Conservation (phyloP, 2,113 vertebrate species). For the Vanacampus margaritifer region DNA sequence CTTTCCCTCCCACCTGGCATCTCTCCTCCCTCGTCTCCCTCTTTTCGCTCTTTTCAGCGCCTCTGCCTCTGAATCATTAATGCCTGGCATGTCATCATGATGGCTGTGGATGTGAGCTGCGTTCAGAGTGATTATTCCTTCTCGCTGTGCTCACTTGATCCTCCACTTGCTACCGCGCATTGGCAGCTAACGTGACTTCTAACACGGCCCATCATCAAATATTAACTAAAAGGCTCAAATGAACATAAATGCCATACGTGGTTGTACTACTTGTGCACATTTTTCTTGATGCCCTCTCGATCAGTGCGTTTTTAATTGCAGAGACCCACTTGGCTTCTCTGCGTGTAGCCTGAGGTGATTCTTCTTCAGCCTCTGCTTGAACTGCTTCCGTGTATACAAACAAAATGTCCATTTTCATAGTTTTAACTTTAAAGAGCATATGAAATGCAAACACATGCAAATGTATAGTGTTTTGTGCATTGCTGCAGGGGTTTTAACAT, state of each 20-base stretch:
- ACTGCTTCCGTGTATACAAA: no score
- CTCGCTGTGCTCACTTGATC: conserved; percentile 59
- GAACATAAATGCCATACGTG: conserved; percentile 44
- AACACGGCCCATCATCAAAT: conserved; percentile 52
- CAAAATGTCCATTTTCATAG: neutral
- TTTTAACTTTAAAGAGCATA: neutral
- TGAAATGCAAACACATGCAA: neutral
- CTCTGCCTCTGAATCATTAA: conserved; percentile 60
- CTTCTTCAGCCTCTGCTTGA: neutral
- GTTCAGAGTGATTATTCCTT: conserved; percentile 58
- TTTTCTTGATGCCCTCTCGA: neutral
- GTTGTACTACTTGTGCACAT: conserved; percentile 15
- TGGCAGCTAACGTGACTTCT: conserved; percentile 41
- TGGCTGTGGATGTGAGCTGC: conserved; percentile 63
- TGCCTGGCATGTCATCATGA: conserved; percentile 68
- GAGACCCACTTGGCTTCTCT: neutral
- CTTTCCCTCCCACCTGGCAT: conserved; percentile 48
- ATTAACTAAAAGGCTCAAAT: conserved; percentile 47
- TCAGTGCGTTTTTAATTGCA: conserved; percentile 5
- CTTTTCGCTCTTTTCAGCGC: conserved; percentile 46
- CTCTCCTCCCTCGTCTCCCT: conserved; percentile 37
- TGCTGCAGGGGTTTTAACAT: neutral
- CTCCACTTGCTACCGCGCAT: conserved; percentile 52
- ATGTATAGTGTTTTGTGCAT: neutral
- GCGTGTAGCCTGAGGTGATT: conserved; percentile 4